phyloP scores from a whole-genome alignment of 2,113 vertebrate species.

The Embiotoca jacksoni region DNA sequence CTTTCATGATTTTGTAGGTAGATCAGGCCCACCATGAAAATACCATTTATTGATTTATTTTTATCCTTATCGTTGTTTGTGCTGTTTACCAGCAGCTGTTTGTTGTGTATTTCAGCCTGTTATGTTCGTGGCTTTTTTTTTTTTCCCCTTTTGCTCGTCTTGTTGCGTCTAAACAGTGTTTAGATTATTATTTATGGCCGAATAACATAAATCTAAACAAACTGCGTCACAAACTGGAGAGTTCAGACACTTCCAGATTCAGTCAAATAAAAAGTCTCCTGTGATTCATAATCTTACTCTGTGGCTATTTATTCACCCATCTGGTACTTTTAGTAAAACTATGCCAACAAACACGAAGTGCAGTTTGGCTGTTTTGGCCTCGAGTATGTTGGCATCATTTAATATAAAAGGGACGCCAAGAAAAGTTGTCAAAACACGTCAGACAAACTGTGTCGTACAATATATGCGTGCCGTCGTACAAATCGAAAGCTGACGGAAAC shows the following conservation, averaged over 20 bases:
- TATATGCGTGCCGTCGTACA: not conserved
- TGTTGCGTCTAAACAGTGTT: not conserved
- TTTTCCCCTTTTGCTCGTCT: not conserved
- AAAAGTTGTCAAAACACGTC: slow-evolving; percentile 36
- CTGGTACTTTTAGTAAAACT: not conserved
- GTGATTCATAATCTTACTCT: not conserved
- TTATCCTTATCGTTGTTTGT: no score
- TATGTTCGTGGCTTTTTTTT: not conserved
- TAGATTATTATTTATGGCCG: not conserved
- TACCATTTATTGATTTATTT: no score
- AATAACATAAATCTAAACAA: not conserved
- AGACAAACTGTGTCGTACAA: not conserved
- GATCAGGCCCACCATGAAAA: no score
- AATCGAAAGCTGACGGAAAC: not conserved
- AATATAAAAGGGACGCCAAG: slow-evolving; percentile 4
- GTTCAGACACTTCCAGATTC: not conserved
- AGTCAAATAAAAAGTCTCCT: not conserved
- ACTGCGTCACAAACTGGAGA: no score
- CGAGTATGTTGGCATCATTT: slow-evolving; percentile 8
- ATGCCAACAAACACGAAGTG: slow-evolving; percentile 11
- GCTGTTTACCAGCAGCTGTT: no score
- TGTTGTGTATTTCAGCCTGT: not conserved
- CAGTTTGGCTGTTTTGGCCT: slow-evolving; percentile 11
- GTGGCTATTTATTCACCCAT: not conserved
- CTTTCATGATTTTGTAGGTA: no score